Percentiles rank a stretch among this genome's conserved stretches.
phyloP scores from a whole-genome alignment of 2,888 invertebrate species.

The Hedya salicella region DNA sequence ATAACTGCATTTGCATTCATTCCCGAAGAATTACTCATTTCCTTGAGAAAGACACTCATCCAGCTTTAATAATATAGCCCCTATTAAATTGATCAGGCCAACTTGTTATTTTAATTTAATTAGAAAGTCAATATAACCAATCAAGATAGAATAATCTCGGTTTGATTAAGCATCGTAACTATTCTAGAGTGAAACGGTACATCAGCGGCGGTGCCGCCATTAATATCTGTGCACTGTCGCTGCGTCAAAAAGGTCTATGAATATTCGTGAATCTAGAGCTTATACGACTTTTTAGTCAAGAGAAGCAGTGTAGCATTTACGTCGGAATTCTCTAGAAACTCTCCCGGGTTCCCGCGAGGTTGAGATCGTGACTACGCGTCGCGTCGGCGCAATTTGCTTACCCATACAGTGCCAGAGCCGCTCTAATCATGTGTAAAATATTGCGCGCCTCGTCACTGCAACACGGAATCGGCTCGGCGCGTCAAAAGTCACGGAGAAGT shows the following conservation, averaged over 20 bases:
- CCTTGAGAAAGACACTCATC: conserved; percentile 54
- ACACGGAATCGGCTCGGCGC: conserved; percentile 70
- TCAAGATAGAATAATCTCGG: conserved; percentile 43
- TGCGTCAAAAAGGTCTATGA: conserved; percentile 3
- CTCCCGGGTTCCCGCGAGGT: conserved; percentile 81
- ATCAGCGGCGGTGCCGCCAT: conserved; percentile 70
- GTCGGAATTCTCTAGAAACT: conserved; percentile 81
- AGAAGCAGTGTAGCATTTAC: conserved; percentile 69
- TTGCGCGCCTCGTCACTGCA: conserved; percentile 76
- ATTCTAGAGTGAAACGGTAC: conserved; percentile 54
- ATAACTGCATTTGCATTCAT: conserved; percentile 66
- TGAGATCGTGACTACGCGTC: conserved; percentile 83
- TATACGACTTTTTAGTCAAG: conserved; percentile 4
- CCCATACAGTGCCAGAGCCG: conserved; percentile 79
- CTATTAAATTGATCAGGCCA: conserved; percentile 8
- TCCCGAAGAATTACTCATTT: conserved; percentile 64
- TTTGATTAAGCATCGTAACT: conserved; percentile 38
- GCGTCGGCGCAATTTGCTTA: conserved; percentile 83
- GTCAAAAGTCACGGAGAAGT: conserved; percentile 73
- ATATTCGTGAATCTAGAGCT: not conserved
- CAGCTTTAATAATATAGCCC: conserved; percentile 11
- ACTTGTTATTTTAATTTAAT: conserved; percentile 36
- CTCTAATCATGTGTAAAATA: conserved; percentile 85
- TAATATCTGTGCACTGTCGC: conserved; percentile 65
- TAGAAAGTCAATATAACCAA: conserved; percentile 52